These are phyloP conservation scores for Heliconius erato DNA, from an alignment of 2,888 invertebrate species.

Conservation along the genomic window DNA sequence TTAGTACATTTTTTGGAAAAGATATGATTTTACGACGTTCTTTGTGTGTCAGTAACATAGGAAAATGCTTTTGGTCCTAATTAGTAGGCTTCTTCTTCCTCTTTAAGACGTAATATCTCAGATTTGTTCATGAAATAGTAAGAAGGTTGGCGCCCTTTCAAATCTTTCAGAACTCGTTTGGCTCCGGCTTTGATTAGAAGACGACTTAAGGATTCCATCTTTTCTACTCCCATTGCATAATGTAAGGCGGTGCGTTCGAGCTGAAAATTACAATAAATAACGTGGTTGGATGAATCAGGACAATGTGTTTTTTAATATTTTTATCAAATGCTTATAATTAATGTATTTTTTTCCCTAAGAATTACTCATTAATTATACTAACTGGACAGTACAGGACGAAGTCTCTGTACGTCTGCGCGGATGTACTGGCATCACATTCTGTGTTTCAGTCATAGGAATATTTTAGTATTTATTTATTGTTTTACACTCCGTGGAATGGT, in stretches of 20 bases:
- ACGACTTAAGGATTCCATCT: slow-evolving; percentile 92
- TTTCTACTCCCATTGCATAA: slow-evolving; percentile 95
- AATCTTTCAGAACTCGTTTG: slow-evolving; percentile 92
- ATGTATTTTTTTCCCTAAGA: too few species aligned
- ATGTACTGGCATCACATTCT: too few species aligned
- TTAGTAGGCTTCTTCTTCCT: slow-evolving; percentile 91
- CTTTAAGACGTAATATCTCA: slow-evolving; percentile 93
- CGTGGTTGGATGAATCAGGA: not conserved
- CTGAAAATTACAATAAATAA: slow-evolving; percentile 76
- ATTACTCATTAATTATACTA: too few species aligned
- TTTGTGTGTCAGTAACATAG: not conserved
- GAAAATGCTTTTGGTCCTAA: not conserved
- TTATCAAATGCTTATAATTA: too few species aligned
- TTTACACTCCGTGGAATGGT: too few species aligned
- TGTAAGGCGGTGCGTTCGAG: slow-evolving; percentile 95
- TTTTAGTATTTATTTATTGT: too few species aligned
- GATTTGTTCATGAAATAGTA: slow-evolving; percentile 97
- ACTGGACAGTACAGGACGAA: too few species aligned
- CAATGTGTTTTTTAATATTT: too few species aligned
- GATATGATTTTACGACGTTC: not conserved
- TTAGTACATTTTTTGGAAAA: not conserved
- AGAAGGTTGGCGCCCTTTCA: slow-evolving; percentile 95
- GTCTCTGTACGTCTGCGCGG: too few species aligned
- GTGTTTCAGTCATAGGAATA: too few species aligned
- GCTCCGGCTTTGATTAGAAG: slow-evolving; percentile 94